A percentile compares a stretch with the other conserved stretches of the same genome.
These are phyloP conservation scores for Caenorhabditis sp. DNA, from an alignment of 2,888 invertebrate species.

Conservation along the genomic window DNA sequence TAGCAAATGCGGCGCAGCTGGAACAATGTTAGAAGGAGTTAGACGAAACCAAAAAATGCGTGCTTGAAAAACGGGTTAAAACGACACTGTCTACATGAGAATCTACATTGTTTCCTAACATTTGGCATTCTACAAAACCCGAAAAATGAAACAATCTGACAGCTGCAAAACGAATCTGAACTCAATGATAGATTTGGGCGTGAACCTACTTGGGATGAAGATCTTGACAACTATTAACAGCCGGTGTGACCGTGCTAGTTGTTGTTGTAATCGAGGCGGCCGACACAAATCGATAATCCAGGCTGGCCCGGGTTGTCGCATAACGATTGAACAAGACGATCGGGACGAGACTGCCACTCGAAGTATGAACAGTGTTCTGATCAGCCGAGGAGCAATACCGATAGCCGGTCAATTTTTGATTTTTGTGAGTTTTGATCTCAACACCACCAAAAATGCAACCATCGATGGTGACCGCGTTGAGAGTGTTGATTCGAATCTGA, in stretches of 20 bases:
- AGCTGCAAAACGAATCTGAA: conserved; percentile 23
- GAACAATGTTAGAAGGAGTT: conserved; percentile 1
- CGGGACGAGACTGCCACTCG: conserved; percentile 41
- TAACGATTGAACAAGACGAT: conserved; percentile 53
- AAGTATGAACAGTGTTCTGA: conserved; percentile 31
- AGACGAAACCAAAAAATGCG: background rate
- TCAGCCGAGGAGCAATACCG: conserved; percentile 49
- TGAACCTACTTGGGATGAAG: conserved; percentile 39
- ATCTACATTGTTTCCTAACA: conserved; percentile 18
- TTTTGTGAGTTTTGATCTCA: conserved; percentile 57
- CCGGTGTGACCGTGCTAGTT: conserved; percentile 19
- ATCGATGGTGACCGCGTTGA: conserved; percentile 47
- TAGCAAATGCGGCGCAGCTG: conserved; percentile 39
- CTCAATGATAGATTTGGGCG: background rate
- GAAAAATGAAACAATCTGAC: conserved; percentile 20
- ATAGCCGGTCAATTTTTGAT: conserved; percentile 51
- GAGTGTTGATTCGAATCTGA: conserved; percentile 47
- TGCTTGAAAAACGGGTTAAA: conserved; percentile 3
- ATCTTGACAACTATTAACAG: conserved; percentile 40
- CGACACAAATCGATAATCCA: conserved; percentile 28
- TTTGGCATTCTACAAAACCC: conserved; percentile 24
- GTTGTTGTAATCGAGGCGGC: background rate
- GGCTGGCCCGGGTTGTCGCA: conserved; percentile 25
- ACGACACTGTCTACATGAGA: conserved; percentile 15
- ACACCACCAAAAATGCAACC: conserved; percentile 65